Percentiles rank a stretch among this genome's conserved stretches.
phyloP scores from a whole-genome alignment of 2,797 vertebrate genomes.

The Eulemur rubriventer region DNA sequence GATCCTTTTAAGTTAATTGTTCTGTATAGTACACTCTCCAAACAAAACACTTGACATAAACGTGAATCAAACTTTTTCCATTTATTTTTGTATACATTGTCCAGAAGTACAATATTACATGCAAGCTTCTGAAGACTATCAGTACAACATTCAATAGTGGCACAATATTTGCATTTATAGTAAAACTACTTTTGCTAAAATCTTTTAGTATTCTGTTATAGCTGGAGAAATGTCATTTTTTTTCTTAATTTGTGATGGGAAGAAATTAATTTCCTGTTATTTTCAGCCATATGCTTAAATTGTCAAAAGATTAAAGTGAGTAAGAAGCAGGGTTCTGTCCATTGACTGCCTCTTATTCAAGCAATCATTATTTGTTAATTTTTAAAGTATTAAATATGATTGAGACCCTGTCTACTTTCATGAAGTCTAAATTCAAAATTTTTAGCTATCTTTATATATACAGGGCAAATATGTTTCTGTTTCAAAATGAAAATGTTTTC shows the following conservation, averaged over 20 bases:
- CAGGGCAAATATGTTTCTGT: neutral
- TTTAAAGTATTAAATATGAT: constrained; percentile 14
- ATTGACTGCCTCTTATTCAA: neutral
- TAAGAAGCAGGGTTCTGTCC: neutral
- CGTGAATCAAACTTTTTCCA: constrained; percentile 72
- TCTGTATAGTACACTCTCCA: constrained; percentile 81
- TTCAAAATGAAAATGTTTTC: constrained; percentile 49
- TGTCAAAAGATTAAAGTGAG: constrained; percentile 35
- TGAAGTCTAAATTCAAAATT: neutral
- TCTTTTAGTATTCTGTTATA: constrained; percentile 28
- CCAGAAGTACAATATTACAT: neutral
- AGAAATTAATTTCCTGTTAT: constrained; percentile 73
- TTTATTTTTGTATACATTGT: constrained; percentile 57
- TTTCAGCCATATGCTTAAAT: constrained; percentile 63
- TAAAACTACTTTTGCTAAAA: constrained; percentile 27
- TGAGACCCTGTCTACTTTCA: neutral
- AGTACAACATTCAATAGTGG: neutral
- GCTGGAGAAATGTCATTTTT: neutral
- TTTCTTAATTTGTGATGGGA: constrained; percentile 55
- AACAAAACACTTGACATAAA: constrained; percentile 83
- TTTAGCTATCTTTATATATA: neutral
- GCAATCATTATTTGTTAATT: neutral
- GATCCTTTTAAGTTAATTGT: constrained; percentile 89
- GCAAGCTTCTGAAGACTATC: neutral
- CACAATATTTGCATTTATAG: constrained; percentile 32